A percentile compares a stretch with the other conserved stretches of the same genome.
phyloP scores from a whole-genome alignment of 1,140 invertebrate genomes.

The Drosophila simulans region DNA sequence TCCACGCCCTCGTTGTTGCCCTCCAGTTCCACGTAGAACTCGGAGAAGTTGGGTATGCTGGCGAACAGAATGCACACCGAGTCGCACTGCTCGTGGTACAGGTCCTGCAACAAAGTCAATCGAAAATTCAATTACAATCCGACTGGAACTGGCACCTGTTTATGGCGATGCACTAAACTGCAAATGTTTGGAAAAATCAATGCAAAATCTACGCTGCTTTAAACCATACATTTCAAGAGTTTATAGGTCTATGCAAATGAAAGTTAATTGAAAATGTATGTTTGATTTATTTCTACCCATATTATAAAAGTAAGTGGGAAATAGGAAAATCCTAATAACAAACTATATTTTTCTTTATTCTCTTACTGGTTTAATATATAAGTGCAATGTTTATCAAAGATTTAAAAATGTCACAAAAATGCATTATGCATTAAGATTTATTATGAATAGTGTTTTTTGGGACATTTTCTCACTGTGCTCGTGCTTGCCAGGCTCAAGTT shows the following conservation, averaged over 20 bases:
- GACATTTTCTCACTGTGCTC: neutral
- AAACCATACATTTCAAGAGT: no score
- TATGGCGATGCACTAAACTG: neutral
- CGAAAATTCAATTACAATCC: constrained; percentile 6
- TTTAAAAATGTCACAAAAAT: no score
- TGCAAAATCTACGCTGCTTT: neutral
- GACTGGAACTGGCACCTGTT: neutral
- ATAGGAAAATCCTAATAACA: no score
- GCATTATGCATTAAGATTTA: no score
- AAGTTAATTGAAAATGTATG: no score
- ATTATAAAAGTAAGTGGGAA: no score
- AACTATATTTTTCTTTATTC: no score
- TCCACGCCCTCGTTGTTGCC: constrained; percentile 98
- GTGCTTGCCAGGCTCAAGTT: constrained; percentile 13
- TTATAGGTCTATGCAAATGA: no score
- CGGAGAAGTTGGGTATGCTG: constrained; percentile 98
- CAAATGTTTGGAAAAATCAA: neutral
- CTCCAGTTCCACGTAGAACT: constrained; percentile 98
- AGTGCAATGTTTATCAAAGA: no score
- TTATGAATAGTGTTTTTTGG: no score
- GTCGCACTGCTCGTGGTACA: constrained; percentile 98
- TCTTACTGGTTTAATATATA: no score
- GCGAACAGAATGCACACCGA: constrained; percentile 98
- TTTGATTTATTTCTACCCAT: no score
- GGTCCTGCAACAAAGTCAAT: constrained; percentile 87